Base-by-base conservation (phyloP, 2,888 invertebrate genomes). In the Lepas anatifera region DNA sequence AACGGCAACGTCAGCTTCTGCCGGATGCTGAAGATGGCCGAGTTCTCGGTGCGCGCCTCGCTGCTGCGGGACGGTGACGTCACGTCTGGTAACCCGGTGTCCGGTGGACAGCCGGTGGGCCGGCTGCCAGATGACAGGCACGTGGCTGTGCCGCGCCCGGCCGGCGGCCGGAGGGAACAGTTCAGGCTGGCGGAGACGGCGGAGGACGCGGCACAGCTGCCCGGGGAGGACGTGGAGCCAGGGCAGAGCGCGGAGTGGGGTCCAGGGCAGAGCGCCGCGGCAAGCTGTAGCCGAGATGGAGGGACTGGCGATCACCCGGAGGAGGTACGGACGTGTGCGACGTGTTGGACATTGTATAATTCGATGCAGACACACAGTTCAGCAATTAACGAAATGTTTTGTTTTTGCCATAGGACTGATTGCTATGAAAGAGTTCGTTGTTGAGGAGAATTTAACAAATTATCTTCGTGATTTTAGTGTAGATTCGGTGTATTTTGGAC, bases 1-100 rank as follows among this genome's bases (percentile, higher is more conserved):
- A 77, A 78, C 64, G 83, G 85, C 32, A 90, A 89, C 80, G 89
- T 90, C 6, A 89, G 90, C 75, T 89, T 90, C 0, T 86, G 91
- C 58, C 83, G 90, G 67, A 86, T 87, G 10, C 84, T 92, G 48
- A 87, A 89, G 85, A 85, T 91, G 66, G 89, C 90, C 0, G 86
- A 88, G 78, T 89, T 89, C 77, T 78, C 84, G 69, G 81, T 84
- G 39, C 81, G 79, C 11, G 77, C 69, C 37, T 41, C 67, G 6
- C 64, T 68, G 29, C 6, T 52, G 29, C 27, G 29, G 29, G 52
- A 52, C 52, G 58, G 43, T 29, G 32, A 41, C 67, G 52, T 29
- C 13, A 13, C 25, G 64, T 7, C 37, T 37, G n/a, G 67, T n/a
- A 67, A 35, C 52, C 63, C 25, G 22, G 25, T 25, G 69, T 27